These are phyloP conservation scores for Pammene fasciana DNA, from an alignment of 2,888 invertebrate genomes.

Conservation along the genomic window DNA sequence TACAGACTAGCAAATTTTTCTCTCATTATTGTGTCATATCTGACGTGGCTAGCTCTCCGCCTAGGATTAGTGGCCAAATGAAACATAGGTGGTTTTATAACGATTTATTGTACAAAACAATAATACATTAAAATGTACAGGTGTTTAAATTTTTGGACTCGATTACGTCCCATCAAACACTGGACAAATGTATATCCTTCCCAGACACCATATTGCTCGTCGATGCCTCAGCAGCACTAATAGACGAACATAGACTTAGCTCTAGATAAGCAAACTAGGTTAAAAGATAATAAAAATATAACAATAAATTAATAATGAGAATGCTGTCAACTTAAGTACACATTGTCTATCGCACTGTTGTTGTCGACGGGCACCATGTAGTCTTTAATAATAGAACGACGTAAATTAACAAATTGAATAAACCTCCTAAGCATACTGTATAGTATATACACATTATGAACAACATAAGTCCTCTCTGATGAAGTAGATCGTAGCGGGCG, in stretches of 20 bases:
- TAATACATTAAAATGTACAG: slow-evolving; percentile 85
- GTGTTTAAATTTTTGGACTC: slow-evolving; percentile 83
- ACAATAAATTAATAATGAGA: slow-evolving; percentile 79
- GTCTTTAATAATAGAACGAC: slow-evolving; percentile 81
- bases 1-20: no score
- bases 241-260: slow-evolving; percentile 77
- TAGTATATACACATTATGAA: slow-evolving; percentile 82
- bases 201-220: slow-evolving; percentile 83
- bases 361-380: slow-evolving; percentile 83
- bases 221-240: slow-evolving; percentile 83
- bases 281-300: slow-evolving; percentile 79
- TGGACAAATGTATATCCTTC: slow-evolving; percentile 81
- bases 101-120: slow-evolving; percentile 85
- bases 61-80: slow-evolving; percentile 10
- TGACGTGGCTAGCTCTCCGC: no score
- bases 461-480: slow-evolving; percentile 74
- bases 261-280: slow-evolving; percentile 82
- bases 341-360: slow-evolving; percentile 81
- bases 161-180: slow-evolving; percentile 78
- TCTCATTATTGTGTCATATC: no score
- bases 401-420: slow-evolving; percentile 81
- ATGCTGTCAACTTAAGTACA: slow-evolving; percentile 83
- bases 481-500: slow-evolving; percentile 62
- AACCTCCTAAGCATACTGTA: slow-evolving; percentile 83
- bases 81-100: slow-evolving; percentile 74